phyloP scores from a whole-genome alignment of 1,140 invertebrate genomes.

The Eupeodes corollae region DNA sequence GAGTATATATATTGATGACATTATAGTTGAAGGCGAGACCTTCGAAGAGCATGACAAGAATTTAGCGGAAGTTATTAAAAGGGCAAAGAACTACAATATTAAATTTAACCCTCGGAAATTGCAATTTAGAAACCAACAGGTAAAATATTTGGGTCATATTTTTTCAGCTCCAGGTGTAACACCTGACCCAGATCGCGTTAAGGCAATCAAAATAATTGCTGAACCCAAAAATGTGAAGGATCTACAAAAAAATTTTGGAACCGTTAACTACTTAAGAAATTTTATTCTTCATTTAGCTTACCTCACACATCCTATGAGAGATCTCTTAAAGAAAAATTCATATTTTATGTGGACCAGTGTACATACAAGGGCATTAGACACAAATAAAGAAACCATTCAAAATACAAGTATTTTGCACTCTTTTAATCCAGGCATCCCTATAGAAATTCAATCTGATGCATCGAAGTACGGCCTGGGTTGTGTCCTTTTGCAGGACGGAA shows the following conservation, averaged over 20 bases:
- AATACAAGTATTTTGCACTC: too few species aligned
- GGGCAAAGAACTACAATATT: constrained; percentile 15
- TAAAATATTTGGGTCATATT: constrained; percentile 28
- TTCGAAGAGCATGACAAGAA: too few species aligned
- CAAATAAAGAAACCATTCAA: constrained; percentile 16
- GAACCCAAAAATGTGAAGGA: constrained; percentile 22
- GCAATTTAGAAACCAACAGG: constrained; percentile 29
- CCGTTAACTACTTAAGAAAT: constrained; percentile 24
- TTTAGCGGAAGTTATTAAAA: too few species aligned
- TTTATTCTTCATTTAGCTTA: constrained; percentile 14
- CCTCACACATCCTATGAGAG: constrained; percentile 9
- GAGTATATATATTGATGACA: too few species aligned
- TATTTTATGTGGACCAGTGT: constrained; percentile 9
- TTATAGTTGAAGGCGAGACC: too few species aligned
- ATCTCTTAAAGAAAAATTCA: constrained; percentile 11
- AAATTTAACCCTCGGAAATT: constrained; percentile 18
- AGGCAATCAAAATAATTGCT: constrained; percentile 26
- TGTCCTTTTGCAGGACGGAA: constrained; percentile 13
- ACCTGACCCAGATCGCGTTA: constrained; percentile 30
- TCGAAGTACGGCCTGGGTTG: constrained; percentile 19
- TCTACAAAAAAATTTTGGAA: constrained; percentile 28
- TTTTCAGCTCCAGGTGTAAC: constrained; percentile 22
- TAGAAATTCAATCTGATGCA: constrained; percentile 27
- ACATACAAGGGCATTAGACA: constrained; percentile 5
- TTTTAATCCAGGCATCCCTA: too few species aligned